phyloP scores from a whole-genome alignment of 2,113 vertebrate species.

The Otocyon megalotis region DNA sequence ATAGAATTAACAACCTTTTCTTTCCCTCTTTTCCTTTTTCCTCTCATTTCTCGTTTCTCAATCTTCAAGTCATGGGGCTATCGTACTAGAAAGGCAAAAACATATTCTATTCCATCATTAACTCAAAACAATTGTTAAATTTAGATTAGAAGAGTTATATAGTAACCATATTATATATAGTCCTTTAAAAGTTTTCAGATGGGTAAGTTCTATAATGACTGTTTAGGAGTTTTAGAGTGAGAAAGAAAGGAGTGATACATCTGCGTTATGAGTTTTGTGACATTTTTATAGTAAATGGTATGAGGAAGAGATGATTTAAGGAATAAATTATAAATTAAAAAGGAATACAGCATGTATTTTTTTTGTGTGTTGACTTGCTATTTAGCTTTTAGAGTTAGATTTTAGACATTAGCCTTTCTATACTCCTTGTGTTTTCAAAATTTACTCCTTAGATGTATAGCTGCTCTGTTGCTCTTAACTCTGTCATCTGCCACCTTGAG shows the following conservation, averaged over 20 bases:
- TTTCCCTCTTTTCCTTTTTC: background rate
- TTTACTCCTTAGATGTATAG: background rate
- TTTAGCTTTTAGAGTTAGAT: background rate
- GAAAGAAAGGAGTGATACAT: constrained; percentile 18
- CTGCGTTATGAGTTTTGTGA: background rate
- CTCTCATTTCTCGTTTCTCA: background rate
- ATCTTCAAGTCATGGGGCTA: background rate
- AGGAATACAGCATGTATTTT: background rate
- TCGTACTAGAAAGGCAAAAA: background rate
- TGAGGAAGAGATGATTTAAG: background rate
- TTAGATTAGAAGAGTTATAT: background rate
- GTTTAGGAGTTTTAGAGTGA: background rate
- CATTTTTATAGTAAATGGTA: background rate
- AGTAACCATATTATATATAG: background rate
- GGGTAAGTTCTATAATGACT: background rate
- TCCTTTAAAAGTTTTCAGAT: background rate
- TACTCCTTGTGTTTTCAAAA: background rate
- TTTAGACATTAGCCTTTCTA: background rate
- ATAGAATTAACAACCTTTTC: background rate
- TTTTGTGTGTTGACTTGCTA: background rate
- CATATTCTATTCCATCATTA: background rate
- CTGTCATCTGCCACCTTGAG: background rate
- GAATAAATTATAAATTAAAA: background rate
- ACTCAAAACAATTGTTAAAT: background rate
- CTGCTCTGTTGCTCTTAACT: background rate